Conservation (phyloP, 2,797 vertebrate species). For the Alca torda region DNA sequence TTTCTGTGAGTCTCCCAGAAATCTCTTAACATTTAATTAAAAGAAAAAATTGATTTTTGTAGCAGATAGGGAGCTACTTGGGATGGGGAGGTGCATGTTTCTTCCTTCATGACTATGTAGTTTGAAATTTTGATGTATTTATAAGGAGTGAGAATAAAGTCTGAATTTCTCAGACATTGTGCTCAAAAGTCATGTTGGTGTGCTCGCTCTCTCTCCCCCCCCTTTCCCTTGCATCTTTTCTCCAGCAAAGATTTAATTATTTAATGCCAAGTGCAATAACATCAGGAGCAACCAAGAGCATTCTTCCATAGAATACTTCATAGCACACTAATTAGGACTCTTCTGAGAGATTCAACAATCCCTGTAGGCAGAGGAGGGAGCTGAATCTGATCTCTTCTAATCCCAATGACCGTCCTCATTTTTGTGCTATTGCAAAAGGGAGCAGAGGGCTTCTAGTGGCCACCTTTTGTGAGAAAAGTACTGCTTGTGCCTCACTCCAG, state of each 20-base stretch:
- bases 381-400: neutral
- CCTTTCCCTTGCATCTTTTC: neutral
- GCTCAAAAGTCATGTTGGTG: neutral
- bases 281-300: constrained; percentile 27
- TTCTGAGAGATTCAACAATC: constrained; percentile 38
- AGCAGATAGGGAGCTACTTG: neutral
- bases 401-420: neutral
- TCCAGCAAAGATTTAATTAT: constrained; percentile 49
- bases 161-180: neutral
- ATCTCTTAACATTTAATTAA: neutral
- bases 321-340: constrained; percentile 44
- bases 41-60: neutral
- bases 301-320: constrained; percentile 27
- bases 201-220: neutral
- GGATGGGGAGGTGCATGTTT: neutral
- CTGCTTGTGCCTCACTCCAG: neutral
- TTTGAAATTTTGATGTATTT: neutral
- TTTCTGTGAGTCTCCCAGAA: neutral
- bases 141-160: neutral
- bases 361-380: constrained; percentile 27
- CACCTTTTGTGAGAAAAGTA: neutral
- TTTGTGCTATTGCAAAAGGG: neutral
- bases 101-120: neutral
- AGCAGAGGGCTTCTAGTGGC: neutral
- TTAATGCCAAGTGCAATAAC: constrained; percentile 53